Conservation (phyloP, 2,797 vertebrate genomes). For the Enteromius fasciolatus region DNA sequence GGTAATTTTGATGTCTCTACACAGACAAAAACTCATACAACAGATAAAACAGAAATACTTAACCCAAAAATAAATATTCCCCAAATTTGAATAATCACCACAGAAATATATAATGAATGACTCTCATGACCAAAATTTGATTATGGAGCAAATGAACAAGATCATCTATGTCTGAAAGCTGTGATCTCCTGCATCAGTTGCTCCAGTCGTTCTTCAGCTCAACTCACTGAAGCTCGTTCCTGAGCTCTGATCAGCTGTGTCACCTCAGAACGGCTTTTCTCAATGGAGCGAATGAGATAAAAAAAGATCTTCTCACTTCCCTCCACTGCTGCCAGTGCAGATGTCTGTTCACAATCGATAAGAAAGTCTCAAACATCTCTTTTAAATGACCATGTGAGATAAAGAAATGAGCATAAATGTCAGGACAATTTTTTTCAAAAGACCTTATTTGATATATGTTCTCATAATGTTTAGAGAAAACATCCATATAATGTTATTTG, state of each 20-base stretch:
- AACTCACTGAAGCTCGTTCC: not conserved
- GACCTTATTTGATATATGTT: no score
- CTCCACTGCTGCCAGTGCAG: not conserved
- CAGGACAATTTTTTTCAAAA: no score
- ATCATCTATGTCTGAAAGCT: not conserved
- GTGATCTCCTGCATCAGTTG: not conserved
- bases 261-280: conserved; percentile 3
- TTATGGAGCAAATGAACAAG: not conserved
- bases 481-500: no score
- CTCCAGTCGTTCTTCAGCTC: not conserved
- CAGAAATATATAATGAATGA: not conserved
- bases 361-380: not conserved
- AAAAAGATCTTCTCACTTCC: not conserved
- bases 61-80: not conserved
- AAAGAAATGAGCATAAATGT: no score
- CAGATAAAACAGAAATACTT: not conserved
- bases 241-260: not conserved
- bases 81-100: not conserved
- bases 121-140: not conserved
- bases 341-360: not conserved
- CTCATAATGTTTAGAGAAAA: no score
- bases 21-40: not conserved
- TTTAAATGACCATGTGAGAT: no score
- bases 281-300: not conserved
- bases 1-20: not conserved